A percentile compares a stretch with the other conserved stretches of the same genome.
phyloP scores from a whole-genome alignment of 1,140 invertebrate genomes.

The Drosophila yakuba region DNA sequence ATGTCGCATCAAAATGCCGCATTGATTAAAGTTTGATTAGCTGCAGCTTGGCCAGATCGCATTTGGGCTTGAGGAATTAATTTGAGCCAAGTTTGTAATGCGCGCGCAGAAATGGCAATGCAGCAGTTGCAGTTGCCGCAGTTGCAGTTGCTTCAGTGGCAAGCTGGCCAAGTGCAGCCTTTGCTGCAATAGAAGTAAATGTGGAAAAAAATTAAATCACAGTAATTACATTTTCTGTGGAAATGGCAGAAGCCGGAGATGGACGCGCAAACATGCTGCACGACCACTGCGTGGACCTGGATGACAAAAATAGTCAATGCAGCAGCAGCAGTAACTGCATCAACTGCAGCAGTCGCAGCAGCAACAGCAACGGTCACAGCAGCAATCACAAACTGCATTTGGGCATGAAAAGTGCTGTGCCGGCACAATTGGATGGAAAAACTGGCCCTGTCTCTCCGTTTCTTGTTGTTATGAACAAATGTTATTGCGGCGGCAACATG shows the following conservation, averaged over 20 bases:
- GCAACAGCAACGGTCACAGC: slow-evolving; percentile 4
- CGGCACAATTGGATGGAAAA: slow-evolving; percentile 73
- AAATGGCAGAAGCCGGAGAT: slow-evolving; percentile 53
- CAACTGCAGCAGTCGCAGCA: slow-evolving; percentile 9
- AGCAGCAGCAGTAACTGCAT: background rate
- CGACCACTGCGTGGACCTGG: slow-evolving; percentile 64
- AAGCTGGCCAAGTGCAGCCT: slow-evolving; percentile 3
- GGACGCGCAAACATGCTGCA: slow-evolving; percentile 67
- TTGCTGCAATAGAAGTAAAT: slow-evolving; percentile 57
- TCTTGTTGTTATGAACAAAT: slow-evolving; percentile 66
- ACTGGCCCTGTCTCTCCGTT: slow-evolving; percentile 53
- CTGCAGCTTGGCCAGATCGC: slow-evolving; percentile 51
- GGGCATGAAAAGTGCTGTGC: slow-evolving; percentile 73
- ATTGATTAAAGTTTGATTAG: slow-evolving; percentile 78
- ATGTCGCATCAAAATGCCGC: slow-evolving; percentile 74
- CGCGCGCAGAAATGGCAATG: slow-evolving; percentile 56
- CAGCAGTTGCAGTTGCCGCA: background rate
- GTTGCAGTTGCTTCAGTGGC: background rate
- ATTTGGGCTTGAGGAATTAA: slow-evolving; percentile 75
- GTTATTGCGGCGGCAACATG: slow-evolving; percentile 55
- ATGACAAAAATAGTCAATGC: slow-evolving; percentile 63
- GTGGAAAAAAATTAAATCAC: slow-evolving; percentile 58
- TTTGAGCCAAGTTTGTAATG: slow-evolving; percentile 66
- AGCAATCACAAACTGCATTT: slow-evolving; percentile 63
- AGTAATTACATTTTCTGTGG: slow-evolving; percentile 72